Base-by-base conservation (phyloP, 2,888 invertebrate genomes). In the Acanthosoma haemorrhoidale region DNA sequence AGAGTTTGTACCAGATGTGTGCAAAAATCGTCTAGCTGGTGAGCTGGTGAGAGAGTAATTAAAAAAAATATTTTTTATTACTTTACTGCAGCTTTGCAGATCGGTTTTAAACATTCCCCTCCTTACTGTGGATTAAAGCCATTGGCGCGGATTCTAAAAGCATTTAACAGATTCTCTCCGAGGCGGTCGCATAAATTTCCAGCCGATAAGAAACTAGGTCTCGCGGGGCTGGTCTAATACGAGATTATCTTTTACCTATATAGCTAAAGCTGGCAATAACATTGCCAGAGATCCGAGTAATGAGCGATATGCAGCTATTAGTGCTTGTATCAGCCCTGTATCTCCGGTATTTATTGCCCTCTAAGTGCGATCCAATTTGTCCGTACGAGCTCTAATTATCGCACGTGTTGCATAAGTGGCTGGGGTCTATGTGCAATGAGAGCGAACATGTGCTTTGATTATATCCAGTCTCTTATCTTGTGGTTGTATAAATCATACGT, bases 141-240 rank as follows among this genome's bases (percentile, higher is more conserved):
- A 25, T 51, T 51, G 51, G 51, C 51, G 29, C 51, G 29, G 51
- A 51, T 51, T 51, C 51, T 25, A 25, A 51, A 51, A 51, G 51
- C 51, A 25, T 51, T 51, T 51, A 51, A 51, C 51, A 51, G 51
- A 51, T 25, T 51, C 51, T n/a, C n/a, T 51, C 51, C n/a, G 51
- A 51, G 51, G 51, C 29, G 51, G 51, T 51, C 51, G 51, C 51
- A 51, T 51, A 51, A 51, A 51, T 51, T 51, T 21, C n/a, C 25
- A 51, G 18, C 25, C 4, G 51, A 51, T 51, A 51, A 51, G 51
- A 51, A 51, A 51, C 51, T 25, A 51, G 51, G 51, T 25, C 51
- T 51, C 29, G 29, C 21, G 51, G 29, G n/a, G 21, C 51, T 51
- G 51, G 43, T 43, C 51, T 51, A 51, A 51, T 51, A 51, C 25